A percentile compares a stretch with the other conserved stretches of the same genome.
phyloP scores from a whole-genome alignment of 2,888 invertebrate species.

The Philhelius pedissequus region DNA sequence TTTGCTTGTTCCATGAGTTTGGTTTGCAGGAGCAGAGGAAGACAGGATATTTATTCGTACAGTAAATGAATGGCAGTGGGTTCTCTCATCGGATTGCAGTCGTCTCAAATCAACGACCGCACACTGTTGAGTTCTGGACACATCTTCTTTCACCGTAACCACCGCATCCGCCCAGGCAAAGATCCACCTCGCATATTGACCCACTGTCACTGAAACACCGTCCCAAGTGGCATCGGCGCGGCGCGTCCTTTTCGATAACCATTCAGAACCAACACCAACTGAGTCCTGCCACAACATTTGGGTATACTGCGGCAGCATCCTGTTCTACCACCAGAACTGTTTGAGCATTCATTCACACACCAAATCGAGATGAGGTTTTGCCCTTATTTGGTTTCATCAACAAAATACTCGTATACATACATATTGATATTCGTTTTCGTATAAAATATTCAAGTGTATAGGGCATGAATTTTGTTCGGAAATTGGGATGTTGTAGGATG shows the following conservation, averaged over 20 bases:
- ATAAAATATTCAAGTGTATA: no score
- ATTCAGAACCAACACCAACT: conserved; percentile 1
- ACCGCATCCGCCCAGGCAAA: background rate
- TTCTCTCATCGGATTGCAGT: conserved; percentile 56
- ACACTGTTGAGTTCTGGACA: conserved; percentile 54
- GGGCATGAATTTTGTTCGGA: background rate
- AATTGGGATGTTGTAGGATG: background rate
- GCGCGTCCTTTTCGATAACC: background rate
- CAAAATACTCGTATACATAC: background rate
- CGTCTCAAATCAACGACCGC: conserved; percentile 65
- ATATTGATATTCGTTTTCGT: background rate
- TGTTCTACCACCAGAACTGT: conserved; percentile 34
- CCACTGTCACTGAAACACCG: background rate
- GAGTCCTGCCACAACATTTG: conserved; percentile 56
- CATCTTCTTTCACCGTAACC: conserved; percentile 34
- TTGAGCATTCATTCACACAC: conserved; percentile 51
- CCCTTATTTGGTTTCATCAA: background rate
- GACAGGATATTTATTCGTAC: conserved; percentile 26
- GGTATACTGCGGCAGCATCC: conserved; percentile 48
- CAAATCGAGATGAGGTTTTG: conserved; percentile 40
- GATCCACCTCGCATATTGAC: background rate
- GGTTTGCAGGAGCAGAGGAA: background rate
- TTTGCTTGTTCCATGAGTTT: conserved; percentile 5
- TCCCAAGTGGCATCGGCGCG: no score
- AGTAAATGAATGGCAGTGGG: background rate